Evolutionary conservation across 2,113 vertebrate genomes (phyloP).

Genomic region (Tor tambroides): DNA sequence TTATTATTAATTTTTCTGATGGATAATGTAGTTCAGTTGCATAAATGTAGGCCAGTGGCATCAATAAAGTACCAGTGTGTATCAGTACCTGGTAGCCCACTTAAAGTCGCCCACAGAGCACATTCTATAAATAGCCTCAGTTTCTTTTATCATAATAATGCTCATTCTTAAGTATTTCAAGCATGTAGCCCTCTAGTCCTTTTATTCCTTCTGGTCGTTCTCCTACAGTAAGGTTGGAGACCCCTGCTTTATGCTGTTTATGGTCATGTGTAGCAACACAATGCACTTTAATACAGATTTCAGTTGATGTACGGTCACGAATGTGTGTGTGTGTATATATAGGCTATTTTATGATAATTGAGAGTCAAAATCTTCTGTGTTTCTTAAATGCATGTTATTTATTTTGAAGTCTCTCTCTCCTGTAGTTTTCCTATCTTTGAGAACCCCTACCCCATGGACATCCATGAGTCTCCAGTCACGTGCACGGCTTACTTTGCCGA

Average conservation of each 20-base stretch:
- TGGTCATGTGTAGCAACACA: neutral
- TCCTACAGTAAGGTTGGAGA: neutral
- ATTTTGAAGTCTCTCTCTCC: slow-evolving; percentile 22
- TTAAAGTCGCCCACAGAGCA: neutral
- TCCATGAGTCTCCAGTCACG: slow-evolving; percentile 98
- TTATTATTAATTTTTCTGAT: neutral
- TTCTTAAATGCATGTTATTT: slow-evolving; percentile 6
- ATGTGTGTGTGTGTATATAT: neutral
- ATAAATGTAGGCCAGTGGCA: neutral
- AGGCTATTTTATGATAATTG: neutral
- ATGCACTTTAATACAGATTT: neutral
- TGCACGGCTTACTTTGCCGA: slow-evolving; percentile 97
- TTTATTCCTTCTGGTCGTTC: neutral
- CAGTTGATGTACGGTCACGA: neutral
- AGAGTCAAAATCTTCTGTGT: neutral
- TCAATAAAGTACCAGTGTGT: neutral
- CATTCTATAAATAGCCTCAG: neutral
- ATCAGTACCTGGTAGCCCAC: slow-evolving; percentile 5
- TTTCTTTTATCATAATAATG: neutral
- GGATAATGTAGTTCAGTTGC: neutral
- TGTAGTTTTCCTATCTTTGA: slow-evolving; percentile 97
- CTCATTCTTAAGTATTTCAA: neutral
- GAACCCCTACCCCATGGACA: slow-evolving; percentile 98
- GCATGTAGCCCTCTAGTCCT: neutral
- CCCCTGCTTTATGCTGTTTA: neutral